These are phyloP conservation scores for Gymnosoma rotundatum DNA, from an alignment of 2,888 invertebrate genomes.

Conservation along the genomic window DNA sequence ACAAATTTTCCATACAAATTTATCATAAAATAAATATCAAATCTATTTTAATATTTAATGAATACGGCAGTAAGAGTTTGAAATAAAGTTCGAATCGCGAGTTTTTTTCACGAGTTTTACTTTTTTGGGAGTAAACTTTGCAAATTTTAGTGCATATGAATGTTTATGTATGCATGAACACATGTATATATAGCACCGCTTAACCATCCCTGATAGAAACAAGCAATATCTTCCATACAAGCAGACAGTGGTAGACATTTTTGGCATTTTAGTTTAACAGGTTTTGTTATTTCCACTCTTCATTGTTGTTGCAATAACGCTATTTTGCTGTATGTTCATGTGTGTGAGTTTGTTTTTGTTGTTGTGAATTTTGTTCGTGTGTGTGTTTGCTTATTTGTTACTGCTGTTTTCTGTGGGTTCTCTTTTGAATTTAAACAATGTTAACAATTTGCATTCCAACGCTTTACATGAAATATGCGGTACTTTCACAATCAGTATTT, in stretches of 20 bases:
- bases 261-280: conserved; percentile 63
- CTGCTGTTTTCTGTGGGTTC: conserved; percentile 48
- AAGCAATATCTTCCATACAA: conserved; percentile 4
- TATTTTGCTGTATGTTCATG: conserved; percentile 10
- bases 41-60: no score
- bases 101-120: no score
- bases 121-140: no score
- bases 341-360: conserved; percentile 10
- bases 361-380: conserved; percentile 3
- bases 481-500: conserved; percentile 56
- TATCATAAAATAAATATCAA: no score
- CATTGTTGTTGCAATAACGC: conserved; percentile 46
- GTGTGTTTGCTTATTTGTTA: not conserved
- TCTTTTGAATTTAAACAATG: conserved; percentile 59
- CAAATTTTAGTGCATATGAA: no score
- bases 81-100: no score
- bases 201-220: not conserved
- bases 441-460: conserved; percentile 69
- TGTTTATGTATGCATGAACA: no score
- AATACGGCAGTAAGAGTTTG: no score
- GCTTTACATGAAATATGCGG: conserved; percentile 69
- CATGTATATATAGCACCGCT: no score
- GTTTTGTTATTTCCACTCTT: conserved; percentile 52
- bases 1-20: no score
- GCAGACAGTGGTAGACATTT: conserved; percentile 46